Base-by-base conservation (phyloP, 1,140 invertebrate genomes). In the Holcopasites calliopsidis region DNA sequence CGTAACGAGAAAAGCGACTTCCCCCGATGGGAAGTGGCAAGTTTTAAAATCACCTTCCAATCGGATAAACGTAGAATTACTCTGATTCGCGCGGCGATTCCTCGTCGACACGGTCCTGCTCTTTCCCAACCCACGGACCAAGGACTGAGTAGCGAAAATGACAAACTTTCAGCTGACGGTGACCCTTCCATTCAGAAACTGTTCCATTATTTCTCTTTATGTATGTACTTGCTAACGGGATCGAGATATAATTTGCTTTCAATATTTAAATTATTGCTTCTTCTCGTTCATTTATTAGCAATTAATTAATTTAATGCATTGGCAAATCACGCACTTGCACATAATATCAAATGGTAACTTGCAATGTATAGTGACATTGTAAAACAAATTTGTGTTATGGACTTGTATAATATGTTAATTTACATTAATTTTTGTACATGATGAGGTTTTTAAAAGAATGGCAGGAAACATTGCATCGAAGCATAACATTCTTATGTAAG, bases 1-100 rank as follows among this genome's bases (percentile, higher is more conserved):
- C 69, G 57, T 80, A 80, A 76, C 50, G 68, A 52, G n/a, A 49
- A 13, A 64, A 38, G 33, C 68, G 77, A 72, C 55, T 77, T 73
- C 80, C 18, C 38, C 61, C 54, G 44, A 70, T 60, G 35, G 64
- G 69, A 72, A 84, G 82, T 81, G 78, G 73, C 73, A 84, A 84
- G 78, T 84, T 84, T 85, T 74, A 79, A 82, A 76, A 80, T 85
- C 69, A 77, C 52, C 76, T 82, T 80, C 70, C 70, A 69, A 85
- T 85, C 69, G 72, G 72, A 85, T 84, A 76, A 84, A 79, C 76
- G 73, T 52, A 52, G 57, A 84, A 84, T 85, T 85, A 76, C 69
- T 76, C 66, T 78, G 82, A 80, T 84, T 82, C 77, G 72, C 49
- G 68, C 52, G 50, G 79, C 80, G 77, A 85, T 82, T 82, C 76